Percentiles rank a stretch among this genome's conserved stretches.
These are phyloP conservation scores for Bujurquina vittata DNA, from an alignment of 2,113 vertebrate species.

Conservation along the genomic window DNA sequence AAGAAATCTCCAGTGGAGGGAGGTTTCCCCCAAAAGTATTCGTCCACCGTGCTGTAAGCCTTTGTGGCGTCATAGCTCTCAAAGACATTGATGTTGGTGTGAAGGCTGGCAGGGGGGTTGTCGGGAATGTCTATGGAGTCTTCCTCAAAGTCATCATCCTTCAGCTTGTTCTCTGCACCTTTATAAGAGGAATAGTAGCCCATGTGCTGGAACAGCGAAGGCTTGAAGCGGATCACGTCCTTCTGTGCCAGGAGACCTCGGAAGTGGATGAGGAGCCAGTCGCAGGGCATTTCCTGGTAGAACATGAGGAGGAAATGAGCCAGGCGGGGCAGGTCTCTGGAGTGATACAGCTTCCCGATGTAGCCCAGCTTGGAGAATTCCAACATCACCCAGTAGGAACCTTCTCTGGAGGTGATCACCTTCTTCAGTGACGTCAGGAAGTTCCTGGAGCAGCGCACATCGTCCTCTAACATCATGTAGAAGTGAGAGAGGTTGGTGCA, in stretches of 20 bases:
- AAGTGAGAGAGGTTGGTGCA: conserved; percentile 98
- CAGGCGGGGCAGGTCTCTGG: conserved; percentile 87
- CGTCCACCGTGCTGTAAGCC: conserved; percentile 95
- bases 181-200: conserved; percentile 98
- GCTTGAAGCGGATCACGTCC: conserved; percentile 92
- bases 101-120: conserved; percentile 91
- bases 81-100: conserved; percentile 97
- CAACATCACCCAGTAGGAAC: conserved; percentile 96
- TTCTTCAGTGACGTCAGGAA: conserved; percentile 97
- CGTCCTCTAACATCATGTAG: conserved; percentile 98
- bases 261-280: conserved; percentile 97
- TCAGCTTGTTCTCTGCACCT: conserved; percentile 96
- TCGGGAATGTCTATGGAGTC: conserved; percentile 95
- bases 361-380: conserved; percentile 99
- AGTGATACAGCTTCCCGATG: conserved; percentile 96
- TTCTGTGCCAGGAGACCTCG: conserved; percentile 93
- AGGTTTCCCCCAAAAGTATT: conserved; percentile 98
- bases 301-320: conserved; percentile 99
- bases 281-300: conserved; percentile 99
- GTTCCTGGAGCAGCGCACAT: conserved; percentile 94
- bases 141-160: conserved; percentile 98
- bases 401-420: conserved; percentile 93
- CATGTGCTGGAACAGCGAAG: conserved; percentile 99
- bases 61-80: conserved; percentile 95
- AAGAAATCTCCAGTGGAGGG: conserved; percentile 92